These are phyloP conservation scores for honey bee (Apis mellifera) DNA, from an alignment of 1,140 invertebrate species.

Conservation along the genomic window Amel_HAv3.1 CM009940.2:9318501-9319000, in stretches of 20 bases:
- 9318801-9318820: slow-evolving; percentile 2
- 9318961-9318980: slow-evolving; percentile 35
- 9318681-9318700: neutral
- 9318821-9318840: neutral
- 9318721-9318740: no score
- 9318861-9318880: neutral
- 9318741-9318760: neutral
- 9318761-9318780: neutral
- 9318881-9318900: no score
- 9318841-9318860: slow-evolving; percentile 34
- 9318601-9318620: neutral
- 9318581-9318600: neutral
- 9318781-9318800: slow-evolving; percentile 26
- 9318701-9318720: neutral
- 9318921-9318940: slow-evolving; percentile 52
- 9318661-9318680: neutral
- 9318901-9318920: slow-evolving; percentile 28
- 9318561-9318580: neutral
- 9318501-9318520: slow-evolving; percentile 19
- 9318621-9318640: neutral
- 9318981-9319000: slow-evolving; percentile 43
- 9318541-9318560: slow-evolving; percentile 53
- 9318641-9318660: no score
- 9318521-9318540: slow-evolving; percentile 39
- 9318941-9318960: slow-evolving; percentile 42